Evolutionary conservation across 1,140 invertebrate genomes (phyloP).

Genomic region (Pissodes strobi): DNA sequence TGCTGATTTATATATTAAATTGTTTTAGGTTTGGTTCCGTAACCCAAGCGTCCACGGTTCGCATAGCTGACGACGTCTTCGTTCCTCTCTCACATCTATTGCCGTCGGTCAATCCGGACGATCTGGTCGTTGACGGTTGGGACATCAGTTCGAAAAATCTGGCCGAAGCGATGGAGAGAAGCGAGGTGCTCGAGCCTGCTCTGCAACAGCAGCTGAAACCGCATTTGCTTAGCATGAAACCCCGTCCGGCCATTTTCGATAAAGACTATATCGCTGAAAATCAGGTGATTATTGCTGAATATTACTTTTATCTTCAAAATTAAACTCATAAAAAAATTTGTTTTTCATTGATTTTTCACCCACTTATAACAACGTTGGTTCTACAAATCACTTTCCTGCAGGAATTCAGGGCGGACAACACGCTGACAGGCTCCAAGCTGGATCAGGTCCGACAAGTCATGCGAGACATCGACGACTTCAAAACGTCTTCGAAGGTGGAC

Average conservation of each 20-base stretch:
- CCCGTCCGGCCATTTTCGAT: constrained; percentile 85
- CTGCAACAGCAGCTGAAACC: constrained; percentile 75
- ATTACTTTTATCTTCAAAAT: no score
- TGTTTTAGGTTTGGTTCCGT: constrained; percentile 81
- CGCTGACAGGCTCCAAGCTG: constrained; percentile 70
- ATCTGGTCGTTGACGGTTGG: constrained; percentile 92
- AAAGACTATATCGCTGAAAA: constrained; percentile 96
- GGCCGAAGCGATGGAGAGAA: constrained; percentile 82
- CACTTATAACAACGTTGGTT: no score
- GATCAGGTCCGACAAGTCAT: constrained; percentile 78
- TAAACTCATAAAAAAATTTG: no score
- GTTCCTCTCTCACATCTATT: constrained; percentile 81
- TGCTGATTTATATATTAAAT: no score
- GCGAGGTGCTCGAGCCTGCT: constrained; percentile 73
- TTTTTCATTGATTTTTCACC: no score
- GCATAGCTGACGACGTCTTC: constrained; percentile 77
- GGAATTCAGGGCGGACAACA: constrained; percentile 82
- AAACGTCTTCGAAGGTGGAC: constrained; percentile 69
- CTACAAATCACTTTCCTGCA: no score
- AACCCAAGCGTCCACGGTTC: constrained; percentile 86
- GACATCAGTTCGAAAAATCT: constrained; percentile 88
- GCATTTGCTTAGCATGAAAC: constrained; percentile 74
- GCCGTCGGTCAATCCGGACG: constrained; percentile 89
- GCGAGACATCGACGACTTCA: constrained; percentile 84
- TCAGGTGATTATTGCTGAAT: constrained; percentile 75